Evolutionary conservation across 37 sponge, comb jelly and placozoan species (phyloP), one percentile per base, ranked within the genome.

Genomic region (Chondrilla cf. caribensis): DNA sequence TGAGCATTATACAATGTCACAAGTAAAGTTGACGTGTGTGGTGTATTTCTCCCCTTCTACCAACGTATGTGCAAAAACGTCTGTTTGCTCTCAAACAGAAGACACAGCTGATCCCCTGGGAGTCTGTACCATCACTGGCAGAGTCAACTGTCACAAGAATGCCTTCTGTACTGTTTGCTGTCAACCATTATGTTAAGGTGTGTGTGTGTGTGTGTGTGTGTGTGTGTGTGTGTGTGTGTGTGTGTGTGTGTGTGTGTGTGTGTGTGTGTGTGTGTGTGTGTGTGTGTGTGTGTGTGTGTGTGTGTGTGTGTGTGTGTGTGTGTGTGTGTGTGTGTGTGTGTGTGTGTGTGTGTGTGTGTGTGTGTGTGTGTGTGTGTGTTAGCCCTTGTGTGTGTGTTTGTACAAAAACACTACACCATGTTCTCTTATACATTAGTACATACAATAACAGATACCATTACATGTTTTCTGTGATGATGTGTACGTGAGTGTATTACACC

Each of bases 101-200:
- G 29, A 62, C 64, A 7, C 29, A 62, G 15, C 8, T 29, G 64
- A 29, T 62, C 29, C 64, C 64, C 6, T 62, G 64, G 64, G 64
- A 62, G 15, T 62, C 29, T 15, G 6, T 15, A 29, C 64, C 64
- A 28, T 19, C 64, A 14, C 51, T 47, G 51, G 66, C 59, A 41
- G 86, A 80, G 18, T 79, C 72, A 21, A 28, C 86, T 18, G 78
- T 91, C 21, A 62, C 87, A 14, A 59, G 95, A 24, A 88, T 86
- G 80, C 95, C 95, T 8, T 94, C 95, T 0, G 80, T 94, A n/a
- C 38, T 70, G 8, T 88, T 90, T 44, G 76, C 77, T 42, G 77
- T 81, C 29, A 86, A 86, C 29, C 89, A 73, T 18, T 73, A 36
- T 43, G 40, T 1, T 40, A 41, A 72, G 38, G 75, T 72, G 40